Evolutionary conservation across 2,888 invertebrate species (phyloP).

Genomic region (Lampropteryx suffumata): DNA sequence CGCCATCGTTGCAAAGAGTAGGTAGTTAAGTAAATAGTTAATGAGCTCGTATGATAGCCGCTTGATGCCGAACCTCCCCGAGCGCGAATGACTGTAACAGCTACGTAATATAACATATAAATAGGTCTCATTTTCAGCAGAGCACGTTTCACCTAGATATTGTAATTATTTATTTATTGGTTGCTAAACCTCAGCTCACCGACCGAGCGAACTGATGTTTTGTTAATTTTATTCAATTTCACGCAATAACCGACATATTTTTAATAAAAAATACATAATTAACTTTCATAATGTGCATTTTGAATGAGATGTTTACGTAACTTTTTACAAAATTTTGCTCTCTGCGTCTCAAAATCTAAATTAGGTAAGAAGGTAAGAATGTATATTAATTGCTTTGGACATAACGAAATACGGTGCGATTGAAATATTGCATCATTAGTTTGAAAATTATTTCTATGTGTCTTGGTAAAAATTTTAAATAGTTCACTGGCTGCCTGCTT

Average conservation of each 20-base stretch:
- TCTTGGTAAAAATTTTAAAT: no score
- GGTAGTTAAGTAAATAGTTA: no score
- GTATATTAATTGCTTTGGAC: no score
- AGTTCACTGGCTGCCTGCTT: no score
- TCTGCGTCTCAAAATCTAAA: neutral
- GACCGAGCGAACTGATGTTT: constrained; percentile 24
- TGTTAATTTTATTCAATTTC: constrained; percentile 27
- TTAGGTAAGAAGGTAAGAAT: no score
- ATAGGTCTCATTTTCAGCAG: constrained; percentile 17
- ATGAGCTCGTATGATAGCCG: no score
- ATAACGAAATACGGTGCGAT: no score
- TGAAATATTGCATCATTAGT: no score
- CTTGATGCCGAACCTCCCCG: no score
- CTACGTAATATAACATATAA: constrained; percentile 10
- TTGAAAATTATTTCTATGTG: no score
- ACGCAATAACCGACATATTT: constrained; percentile 29
- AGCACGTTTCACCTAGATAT: constrained; percentile 26
- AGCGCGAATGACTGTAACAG: no score
- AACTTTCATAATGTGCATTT: constrained; percentile 28
- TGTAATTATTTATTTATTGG: constrained; percentile 26
- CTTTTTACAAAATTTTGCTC: constrained; percentile 9
- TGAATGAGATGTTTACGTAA: constrained; percentile 30
- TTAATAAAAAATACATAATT: constrained; percentile 24
- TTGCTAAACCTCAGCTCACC: constrained; percentile 23
- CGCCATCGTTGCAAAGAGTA: no score